phyloP scores from a whole-genome alignment of 2,113 vertebrate genomes.

The Esox niger region DNA sequence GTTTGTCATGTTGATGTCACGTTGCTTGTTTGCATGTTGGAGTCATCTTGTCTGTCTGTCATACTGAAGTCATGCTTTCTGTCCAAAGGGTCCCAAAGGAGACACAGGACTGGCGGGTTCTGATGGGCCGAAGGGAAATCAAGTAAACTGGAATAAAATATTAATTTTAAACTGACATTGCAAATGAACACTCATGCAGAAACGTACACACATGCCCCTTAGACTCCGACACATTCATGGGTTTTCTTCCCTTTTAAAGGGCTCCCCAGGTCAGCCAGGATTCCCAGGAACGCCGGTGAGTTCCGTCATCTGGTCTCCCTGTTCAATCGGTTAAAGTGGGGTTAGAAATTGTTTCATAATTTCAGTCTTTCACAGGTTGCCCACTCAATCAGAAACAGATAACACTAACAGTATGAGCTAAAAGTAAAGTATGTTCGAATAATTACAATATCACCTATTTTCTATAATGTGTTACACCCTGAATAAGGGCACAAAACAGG shows the following conservation, averaged over 20 bases:
- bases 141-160: conserved; percentile 64
- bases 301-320: conserved; percentile 19
- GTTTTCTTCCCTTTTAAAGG: conserved; percentile 64
- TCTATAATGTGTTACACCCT: background rate
- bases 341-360: no score
- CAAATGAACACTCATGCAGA: background rate
- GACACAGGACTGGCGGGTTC: conserved; percentile 79
- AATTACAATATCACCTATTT: no score
- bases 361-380: no score
- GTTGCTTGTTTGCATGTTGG: background rate
- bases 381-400: no score
- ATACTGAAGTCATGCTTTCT: conserved; percentile 13
- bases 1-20: background rate
- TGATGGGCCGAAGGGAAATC: conserved; percentile 84
- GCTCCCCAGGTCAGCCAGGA: conserved; percentile 89
- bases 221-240: background rate
- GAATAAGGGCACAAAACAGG: no score
- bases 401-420: no score
- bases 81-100: conserved; percentile 85
- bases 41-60: background rate
- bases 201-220: background rate
- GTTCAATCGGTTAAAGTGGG: background rate
- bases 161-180: background rate
- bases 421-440: no score
- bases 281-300: conserved; percentile 88